Evolutionary conservation across 1,140 invertebrate genomes (phyloP).

Genomic region (Philaenus spumarius): DNA sequence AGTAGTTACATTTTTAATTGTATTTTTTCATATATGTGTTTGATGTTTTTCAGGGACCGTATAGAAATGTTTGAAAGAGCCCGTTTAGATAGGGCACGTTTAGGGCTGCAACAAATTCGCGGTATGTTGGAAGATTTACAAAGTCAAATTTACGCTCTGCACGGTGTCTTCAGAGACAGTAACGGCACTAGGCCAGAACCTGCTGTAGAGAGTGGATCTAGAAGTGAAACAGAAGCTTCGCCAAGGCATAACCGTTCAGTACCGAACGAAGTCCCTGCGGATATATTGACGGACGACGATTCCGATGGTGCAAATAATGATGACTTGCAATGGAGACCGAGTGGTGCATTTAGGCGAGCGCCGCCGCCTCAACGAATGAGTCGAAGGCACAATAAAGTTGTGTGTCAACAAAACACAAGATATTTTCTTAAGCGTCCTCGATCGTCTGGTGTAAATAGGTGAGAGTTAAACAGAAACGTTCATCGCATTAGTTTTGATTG

Average conservation of each 20-base stretch:
- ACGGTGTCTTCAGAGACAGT: constrained; percentile 38
- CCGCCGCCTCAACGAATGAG: too few relatives aligned
- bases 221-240: background rate
- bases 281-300: background rate
- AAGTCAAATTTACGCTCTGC: constrained; percentile 47
- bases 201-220: too few relatives aligned
- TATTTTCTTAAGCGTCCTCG: too few relatives aligned
- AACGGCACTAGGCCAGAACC: background rate
- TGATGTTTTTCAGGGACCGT: too few relatives aligned
- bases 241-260: background rate
- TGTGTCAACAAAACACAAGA: too few relatives aligned
- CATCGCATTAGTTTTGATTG: too few relatives aligned
- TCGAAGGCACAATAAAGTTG: too few relatives aligned
- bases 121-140: constrained; percentile 56
- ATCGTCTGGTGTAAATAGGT: too few relatives aligned
- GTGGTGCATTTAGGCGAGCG: too few relatives aligned
- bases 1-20: too few relatives aligned
- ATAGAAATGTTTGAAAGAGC: constrained; percentile 12
- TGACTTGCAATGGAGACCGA: constrained; percentile 2
- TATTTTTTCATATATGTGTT: too few relatives aligned
- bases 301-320: background rate
- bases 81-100: constrained; percentile 27
- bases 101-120: constrained; percentile 44
- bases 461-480: too few relatives aligned
- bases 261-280: background rate